Percentiles rank a stretch among this genome's conserved stretches.
Evolutionary conservation across 2,888 invertebrate species (phyloP).

Genomic region (Mesorhabditis belari): DNA sequence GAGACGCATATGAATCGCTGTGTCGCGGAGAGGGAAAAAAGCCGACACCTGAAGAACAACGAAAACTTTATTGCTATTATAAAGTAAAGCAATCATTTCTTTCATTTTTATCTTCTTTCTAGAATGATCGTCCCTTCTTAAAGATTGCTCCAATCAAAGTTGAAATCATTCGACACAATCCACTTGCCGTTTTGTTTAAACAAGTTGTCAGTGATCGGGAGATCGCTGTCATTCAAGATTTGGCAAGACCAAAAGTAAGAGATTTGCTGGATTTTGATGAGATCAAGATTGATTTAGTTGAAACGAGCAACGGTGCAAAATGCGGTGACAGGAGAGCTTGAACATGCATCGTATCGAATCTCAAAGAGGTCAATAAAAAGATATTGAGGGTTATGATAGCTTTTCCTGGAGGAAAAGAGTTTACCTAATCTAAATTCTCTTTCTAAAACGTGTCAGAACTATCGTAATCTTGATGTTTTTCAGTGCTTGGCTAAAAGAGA

Average conservation of each 20-base stretch:
- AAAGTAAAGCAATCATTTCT: conserved; percentile 16
- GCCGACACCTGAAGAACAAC: conserved; percentile 22
- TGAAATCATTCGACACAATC: conserved; percentile 48
- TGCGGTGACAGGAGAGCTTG: conserved; percentile 66
- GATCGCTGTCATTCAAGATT: conserved; percentile 73
- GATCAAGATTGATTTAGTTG: conserved; percentile 30
- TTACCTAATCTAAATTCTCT: neutral
- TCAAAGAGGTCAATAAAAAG: conserved; percentile 75
- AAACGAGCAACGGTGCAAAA: conserved; percentile 52
- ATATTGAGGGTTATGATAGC: neutral
- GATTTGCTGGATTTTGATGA: conserved; percentile 1
- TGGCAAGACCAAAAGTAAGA: conserved; percentile 77
- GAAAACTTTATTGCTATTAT: conserved; percentile 45
- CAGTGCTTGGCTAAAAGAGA: conserved; percentile 77
- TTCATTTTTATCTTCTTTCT: neutral
- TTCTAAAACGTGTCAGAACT: conserved; percentile 56
- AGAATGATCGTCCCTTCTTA: conserved; percentile 42
- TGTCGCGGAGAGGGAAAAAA: conserved; percentile 52
- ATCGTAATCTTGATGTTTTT: neutral
- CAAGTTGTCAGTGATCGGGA: conserved; percentile 69
- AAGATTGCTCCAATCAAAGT: conserved; percentile 51
- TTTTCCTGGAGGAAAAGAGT: neutral
- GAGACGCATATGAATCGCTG: conserved; percentile 58
- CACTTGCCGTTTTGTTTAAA: conserved; percentile 46
- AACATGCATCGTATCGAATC: conserved; percentile 87